A percentile compares a stretch with the other conserved stretches of the same genome.
phyloP scores from a whole-genome alignment of 2,888 invertebrate genomes.

The Ophraella communa region DNA sequence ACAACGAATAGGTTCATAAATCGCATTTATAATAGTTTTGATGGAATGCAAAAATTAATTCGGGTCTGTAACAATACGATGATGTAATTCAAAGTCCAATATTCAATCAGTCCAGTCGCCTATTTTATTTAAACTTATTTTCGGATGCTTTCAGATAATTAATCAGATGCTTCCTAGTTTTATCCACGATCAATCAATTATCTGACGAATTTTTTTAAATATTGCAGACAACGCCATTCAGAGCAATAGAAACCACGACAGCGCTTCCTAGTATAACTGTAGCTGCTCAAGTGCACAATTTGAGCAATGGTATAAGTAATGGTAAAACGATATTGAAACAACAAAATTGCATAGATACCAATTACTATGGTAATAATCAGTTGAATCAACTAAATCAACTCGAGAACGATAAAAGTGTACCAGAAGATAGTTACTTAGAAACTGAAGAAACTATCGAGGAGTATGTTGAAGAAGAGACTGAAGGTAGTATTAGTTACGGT shows the following conservation, averaged over 20 bases:
- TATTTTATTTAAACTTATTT: too few relatives aligned
- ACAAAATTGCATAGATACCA: slow-evolving; percentile 59
- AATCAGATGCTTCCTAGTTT: too few relatives aligned
- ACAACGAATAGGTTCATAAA: too few relatives aligned
- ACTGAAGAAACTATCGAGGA: slow-evolving; percentile 61
- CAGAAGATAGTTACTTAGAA: slow-evolving; percentile 40
- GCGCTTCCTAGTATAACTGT: slow-evolving; percentile 47
- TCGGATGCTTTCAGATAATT: too few relatives aligned
- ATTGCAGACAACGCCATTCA: not conserved
- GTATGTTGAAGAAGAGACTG: slow-evolving; percentile 58
- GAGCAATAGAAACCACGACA: slow-evolving; percentile 18
- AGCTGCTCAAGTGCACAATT: slow-evolving; percentile 47
- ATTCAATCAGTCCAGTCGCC: too few relatives aligned
- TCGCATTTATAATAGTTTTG: too few relatives aligned
- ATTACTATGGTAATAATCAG: slow-evolving; percentile 31
- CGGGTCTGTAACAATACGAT: too few relatives aligned
- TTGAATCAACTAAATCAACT: slow-evolving; percentile 23
- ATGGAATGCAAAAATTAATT: too few relatives aligned
- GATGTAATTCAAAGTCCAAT: too few relatives aligned
- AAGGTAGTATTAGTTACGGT: slow-evolving; percentile 38
- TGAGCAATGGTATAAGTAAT: slow-evolving; percentile 29
- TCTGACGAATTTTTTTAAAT: not conserved
- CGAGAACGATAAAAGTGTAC: slow-evolving; percentile 37
- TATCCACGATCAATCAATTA: too few relatives aligned
- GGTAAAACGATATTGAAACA: slow-evolving; percentile 52